Evolutionary conservation across 2,888 invertebrate genomes (phyloP), one percentile per base, ranked within the genome.

Genomic region (Hydrotaea diabolus): DNA sequence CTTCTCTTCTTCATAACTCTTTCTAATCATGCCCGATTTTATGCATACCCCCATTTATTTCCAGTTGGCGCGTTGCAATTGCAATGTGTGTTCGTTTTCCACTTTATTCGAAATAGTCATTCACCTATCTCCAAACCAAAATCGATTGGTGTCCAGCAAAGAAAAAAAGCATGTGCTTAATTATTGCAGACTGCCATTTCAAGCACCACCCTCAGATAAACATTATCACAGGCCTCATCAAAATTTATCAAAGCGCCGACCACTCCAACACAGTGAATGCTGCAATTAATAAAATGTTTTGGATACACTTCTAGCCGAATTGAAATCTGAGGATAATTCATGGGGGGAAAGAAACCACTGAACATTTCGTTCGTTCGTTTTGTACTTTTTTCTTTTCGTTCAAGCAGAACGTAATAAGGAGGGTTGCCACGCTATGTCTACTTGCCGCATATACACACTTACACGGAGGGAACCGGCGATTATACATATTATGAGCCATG

Each of bases 141-240:
- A 81, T 77, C 73, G 59, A 43, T 59, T 78, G 64, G 77, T 39
- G 39, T 64, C 53, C 79, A 53, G 55, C 69, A 77, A 82, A 53
- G 55, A 62, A 77, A 82, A 53, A 81, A 39, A 82, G 71, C 79
- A 69, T 74, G 69, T 74, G 69, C 62, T 85, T 80, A 82, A 80
- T 80, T 82, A 85, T 76, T 39, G 15, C 23, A 39, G 82, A 81
- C 69, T 82, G 73, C 79, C 82, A 77, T 77, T 82, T 82, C 76
- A 82, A 77, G 79, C 79, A 82, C 79, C 53, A 85, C 82, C 74
- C 73, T 77, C 77, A 77, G 82, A 82, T 82, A 82, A 82, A 85
- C 59, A 82, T 85, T 79, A 82, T 82, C 85, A 72, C 55, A 80
- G 85, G 71, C 82, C 73, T 82, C 71, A 82, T 77, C 74, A 39